Conservation (phyloP, 2,888 invertebrate genomes). For the Drosophila mimetica region DNA sequence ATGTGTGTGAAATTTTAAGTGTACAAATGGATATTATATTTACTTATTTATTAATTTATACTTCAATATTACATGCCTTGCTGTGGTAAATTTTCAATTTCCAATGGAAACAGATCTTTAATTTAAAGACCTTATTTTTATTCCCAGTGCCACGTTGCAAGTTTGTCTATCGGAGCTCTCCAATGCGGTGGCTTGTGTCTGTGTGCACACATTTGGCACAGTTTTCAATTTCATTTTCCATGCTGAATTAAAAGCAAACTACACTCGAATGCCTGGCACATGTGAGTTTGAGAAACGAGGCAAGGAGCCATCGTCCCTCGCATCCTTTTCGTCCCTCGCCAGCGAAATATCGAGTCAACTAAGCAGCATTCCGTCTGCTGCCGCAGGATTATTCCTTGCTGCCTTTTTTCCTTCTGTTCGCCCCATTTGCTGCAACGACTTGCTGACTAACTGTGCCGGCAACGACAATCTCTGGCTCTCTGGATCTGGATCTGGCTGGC, state of each 20-base stretch:
- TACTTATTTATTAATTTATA: no score
- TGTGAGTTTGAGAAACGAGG: constrained; percentile 4
- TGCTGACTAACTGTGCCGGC: constrained; percentile 45
- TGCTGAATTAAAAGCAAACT: constrained; percentile 62
- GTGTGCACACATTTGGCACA: constrained; percentile 54
- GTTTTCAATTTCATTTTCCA: constrained; percentile 67
- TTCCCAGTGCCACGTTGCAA: constrained; percentile 9
- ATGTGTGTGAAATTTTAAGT: no score
- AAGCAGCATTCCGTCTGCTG: constrained; percentile 34
- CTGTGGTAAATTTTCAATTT: neutral
- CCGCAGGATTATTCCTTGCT: constrained; percentile 29
- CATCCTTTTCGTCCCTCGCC: neutral
- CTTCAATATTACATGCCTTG: no score
- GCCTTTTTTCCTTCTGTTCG: constrained; percentile 31
- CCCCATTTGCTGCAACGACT: constrained; percentile 51
- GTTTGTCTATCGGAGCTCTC: constrained; percentile 24
- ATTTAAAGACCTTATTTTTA: neutral
- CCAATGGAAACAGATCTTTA: neutral
- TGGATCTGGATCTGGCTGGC: constrained; percentile 35
- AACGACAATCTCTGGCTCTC: constrained; percentile 45
- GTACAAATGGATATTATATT: no score
- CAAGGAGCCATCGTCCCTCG: neutral
- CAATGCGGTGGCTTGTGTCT: constrained; percentile 21
- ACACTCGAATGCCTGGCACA: constrained; percentile 35
- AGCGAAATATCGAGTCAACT: constrained; percentile 24